Evolutionary conservation across 37 sponge, comb jelly and placozoan species (phyloP).

Genomic region (Haliclona indistincta): DNA sequence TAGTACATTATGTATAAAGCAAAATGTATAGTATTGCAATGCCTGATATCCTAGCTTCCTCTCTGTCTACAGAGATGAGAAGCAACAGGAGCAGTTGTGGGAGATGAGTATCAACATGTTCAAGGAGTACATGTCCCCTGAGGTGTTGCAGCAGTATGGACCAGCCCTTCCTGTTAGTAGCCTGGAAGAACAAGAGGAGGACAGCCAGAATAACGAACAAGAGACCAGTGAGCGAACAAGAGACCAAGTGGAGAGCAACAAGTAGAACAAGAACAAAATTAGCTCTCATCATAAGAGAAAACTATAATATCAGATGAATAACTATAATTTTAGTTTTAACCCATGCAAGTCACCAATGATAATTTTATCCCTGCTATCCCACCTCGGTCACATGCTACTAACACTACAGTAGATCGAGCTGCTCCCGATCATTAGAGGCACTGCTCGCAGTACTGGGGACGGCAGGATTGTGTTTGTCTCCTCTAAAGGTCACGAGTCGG

Average conservation of each 20-base stretch:
- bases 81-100: conserved; percentile 20
- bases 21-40: background rate
- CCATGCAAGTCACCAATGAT: background rate
- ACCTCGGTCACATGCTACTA: conserved; percentile 46
- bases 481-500: conserved; percentile 13
- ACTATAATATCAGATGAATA: too few species aligned
- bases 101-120: conserved; percentile 9
- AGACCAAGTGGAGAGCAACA: too few species aligned
- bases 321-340: too few species aligned
- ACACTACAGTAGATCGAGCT: conserved; percentile 56
- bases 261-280: too few species aligned
- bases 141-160: conserved; percentile 18
- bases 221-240: too few species aligned
- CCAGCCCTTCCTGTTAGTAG: too few species aligned
- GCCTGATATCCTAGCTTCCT: too few species aligned
- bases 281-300: too few species aligned
- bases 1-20: background rate
- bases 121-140: conserved; percentile 21
- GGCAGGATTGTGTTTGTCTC: conserved; percentile 39
- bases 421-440: conserved; percentile 22
- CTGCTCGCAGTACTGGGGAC: conserved; percentile 11
- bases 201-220: too few species aligned
- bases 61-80: conserved; percentile 11
- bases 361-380: conserved; percentile 16
- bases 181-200: too few species aligned